phyloP scores from a whole-genome alignment of 1,140 invertebrate genomes.

The Dreissena polymorpha region DNA sequence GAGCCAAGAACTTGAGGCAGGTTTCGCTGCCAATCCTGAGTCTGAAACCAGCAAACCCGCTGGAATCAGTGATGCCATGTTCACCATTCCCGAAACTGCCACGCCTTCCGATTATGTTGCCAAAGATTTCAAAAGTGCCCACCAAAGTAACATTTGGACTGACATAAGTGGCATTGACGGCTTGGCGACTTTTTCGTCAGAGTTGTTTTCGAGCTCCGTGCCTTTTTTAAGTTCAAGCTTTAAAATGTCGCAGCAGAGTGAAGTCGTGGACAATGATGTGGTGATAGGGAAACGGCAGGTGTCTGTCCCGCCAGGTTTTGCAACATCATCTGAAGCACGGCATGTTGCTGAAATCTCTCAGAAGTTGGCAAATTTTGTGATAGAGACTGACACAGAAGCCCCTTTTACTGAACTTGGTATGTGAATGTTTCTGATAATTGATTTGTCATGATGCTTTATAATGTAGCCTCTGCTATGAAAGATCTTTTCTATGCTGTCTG shows the following conservation, averaged over 20 bases:
- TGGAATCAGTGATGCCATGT: not conserved
- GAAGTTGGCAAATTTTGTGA: slow-evolving; percentile 79
- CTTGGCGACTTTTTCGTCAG: slow-evolving; percentile 71
- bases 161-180: slow-evolving; percentile 62
- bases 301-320: slow-evolving; percentile 76
- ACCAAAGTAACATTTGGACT: slow-evolving; percentile 58
- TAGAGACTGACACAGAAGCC: slow-evolving; percentile 79
- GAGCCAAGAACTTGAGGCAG: slow-evolving; percentile 65
- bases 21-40: slow-evolving; percentile 55
- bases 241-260: slow-evolving; percentile 60
- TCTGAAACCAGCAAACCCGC: slow-evolving; percentile 29
- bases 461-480: too few relatives aligned
- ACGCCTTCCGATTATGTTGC: slow-evolving; percentile 16
- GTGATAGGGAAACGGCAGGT: slow-evolving; percentile 73
- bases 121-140: slow-evolving; percentile 23
- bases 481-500: too few relatives aligned
- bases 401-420: slow-evolving; percentile 76
- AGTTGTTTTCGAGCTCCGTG: slow-evolving; percentile 72
- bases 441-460: too few relatives aligned
- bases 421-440: not conserved
- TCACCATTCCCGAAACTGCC: slow-evolving; percentile 34
- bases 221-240: slow-evolving; percentile 72
- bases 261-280: slow-evolving; percentile 68
- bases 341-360: slow-evolving; percentile 78
- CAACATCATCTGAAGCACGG: slow-evolving; percentile 69